Evolutionary conservation across 2,113 vertebrate genomes (phyloP).

Genomic region (Pampusana beccarii): DNA sequence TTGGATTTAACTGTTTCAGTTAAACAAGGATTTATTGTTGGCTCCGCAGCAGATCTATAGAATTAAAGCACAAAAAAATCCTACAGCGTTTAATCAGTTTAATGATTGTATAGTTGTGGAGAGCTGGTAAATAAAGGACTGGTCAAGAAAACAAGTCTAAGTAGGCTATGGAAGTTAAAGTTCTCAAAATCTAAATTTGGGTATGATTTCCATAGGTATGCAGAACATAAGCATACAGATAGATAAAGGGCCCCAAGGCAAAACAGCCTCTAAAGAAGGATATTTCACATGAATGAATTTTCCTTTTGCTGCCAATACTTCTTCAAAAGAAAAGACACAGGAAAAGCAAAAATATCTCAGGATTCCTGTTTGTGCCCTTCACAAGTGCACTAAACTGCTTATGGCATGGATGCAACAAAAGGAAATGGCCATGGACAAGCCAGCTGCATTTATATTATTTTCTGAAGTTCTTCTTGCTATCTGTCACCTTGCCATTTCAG

Average conservation of each 20-base stretch:
- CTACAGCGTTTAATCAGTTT: background rate
- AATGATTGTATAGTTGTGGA: background rate
- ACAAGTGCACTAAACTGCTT: background rate
- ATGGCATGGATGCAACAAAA: accelerated
- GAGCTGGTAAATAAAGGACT: background rate
- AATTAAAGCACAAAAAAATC: background rate
- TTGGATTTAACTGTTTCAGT: background rate
- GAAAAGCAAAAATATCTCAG: background rate
- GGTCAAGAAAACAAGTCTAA: background rate
- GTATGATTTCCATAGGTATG: background rate
- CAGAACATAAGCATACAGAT: background rate
- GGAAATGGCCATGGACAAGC: background rate
- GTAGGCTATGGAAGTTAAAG: background rate
- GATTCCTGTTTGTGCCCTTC: background rate
- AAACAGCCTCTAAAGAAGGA: background rate
- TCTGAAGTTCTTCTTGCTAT: background rate
- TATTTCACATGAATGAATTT: background rate
- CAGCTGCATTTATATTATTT: background rate
- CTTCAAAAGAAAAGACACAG: background rate
- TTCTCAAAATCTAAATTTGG: background rate
- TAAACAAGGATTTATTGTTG: background rate
- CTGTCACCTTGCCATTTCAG: background rate
- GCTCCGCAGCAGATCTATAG: background rate
- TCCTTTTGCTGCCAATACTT: background rate
- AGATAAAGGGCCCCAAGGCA: background rate